Percentiles rank a stretch among this genome's conserved stretches.
These are phyloP conservation scores for Passer montanus DNA, from an alignment of 2,113 vertebrate species.

Conservation along the genomic window DNA sequence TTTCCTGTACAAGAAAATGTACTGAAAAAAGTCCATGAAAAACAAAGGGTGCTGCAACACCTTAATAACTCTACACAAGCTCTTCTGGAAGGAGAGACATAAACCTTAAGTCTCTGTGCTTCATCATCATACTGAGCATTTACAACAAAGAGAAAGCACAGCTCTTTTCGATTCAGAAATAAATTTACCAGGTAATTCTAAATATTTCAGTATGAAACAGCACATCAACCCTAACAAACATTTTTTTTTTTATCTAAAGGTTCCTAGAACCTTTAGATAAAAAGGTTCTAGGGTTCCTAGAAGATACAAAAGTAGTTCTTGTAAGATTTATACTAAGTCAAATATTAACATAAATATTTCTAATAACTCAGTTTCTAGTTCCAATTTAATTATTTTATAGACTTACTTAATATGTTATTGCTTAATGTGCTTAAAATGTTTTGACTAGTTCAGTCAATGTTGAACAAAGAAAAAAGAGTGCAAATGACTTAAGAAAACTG, in stretches of 20 bases:
- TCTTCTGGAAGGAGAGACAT: neutral
- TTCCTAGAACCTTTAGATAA: neutral
- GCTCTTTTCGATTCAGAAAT: neutral
- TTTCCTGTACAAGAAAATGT: neutral
- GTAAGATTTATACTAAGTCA: neutral
- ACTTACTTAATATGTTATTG: slow-evolving; percentile 58
- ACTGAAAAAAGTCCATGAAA: neutral
- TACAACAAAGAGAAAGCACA: neutral
- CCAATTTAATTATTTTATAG: slow-evolving; percentile 57
- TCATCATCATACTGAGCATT: neutral
- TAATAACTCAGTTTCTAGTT: slow-evolving; percentile 22
- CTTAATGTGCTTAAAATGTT: slow-evolving; percentile 60
- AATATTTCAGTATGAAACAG: neutral
- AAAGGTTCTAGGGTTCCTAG: neutral
- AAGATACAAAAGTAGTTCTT: neutral
- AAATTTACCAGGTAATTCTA: neutral
- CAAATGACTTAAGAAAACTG: slow-evolving; percentile 55
- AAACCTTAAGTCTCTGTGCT: neutral
- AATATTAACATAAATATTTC: slow-evolving; percentile 61
- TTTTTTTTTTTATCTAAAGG: neutral
- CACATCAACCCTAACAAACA: neutral
- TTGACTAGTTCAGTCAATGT: slow-evolving; percentile 64
- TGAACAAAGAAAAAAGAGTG: slow-evolving; percentile 55
- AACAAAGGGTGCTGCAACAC: neutral
- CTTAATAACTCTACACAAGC: neutral